phyloP scores from a whole-genome alignment of 2,113 vertebrate genomes.

The Nothocercus julius region DNA sequence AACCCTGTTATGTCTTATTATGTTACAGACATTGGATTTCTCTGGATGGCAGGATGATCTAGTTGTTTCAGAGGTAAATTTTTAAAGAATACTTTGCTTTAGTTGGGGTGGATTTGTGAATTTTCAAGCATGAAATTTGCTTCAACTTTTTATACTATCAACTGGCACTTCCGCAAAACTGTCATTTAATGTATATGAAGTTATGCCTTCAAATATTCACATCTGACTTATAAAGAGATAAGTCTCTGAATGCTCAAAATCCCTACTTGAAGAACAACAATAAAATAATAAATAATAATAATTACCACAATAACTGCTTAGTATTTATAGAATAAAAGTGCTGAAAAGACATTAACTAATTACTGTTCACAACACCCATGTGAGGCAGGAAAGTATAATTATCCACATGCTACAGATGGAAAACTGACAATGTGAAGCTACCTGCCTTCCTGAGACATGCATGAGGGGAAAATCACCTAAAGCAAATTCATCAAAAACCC shows the following conservation, averaged over 20 bases:
- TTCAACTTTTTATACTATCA: background rate
- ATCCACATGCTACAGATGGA: constrained; percentile 67
- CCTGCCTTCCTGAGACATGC: constrained; percentile 55
- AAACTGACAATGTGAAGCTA: constrained; percentile 56
- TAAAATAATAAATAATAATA: constrained; percentile 69
- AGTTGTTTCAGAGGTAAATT: background rate
- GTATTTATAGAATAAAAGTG: constrained; percentile 61
- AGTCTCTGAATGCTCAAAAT: background rate
- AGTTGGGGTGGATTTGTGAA: background rate
- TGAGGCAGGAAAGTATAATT: constrained; percentile 68
- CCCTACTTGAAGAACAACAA: constrained; percentile 44
- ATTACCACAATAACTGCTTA: constrained; percentile 57
- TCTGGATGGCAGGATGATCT: background rate
- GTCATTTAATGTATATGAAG: constrained; percentile 56
- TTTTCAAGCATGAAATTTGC: background rate
- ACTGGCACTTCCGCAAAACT: constrained; percentile 5
- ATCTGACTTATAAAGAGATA: background rate
- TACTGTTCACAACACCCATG: constrained; percentile 69
- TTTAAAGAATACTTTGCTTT: constrained; percentile 1
- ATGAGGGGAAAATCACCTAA: constrained; percentile 47
- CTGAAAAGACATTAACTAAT: constrained; percentile 73
- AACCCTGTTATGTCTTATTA: constrained; percentile 22
- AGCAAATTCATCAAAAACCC: constrained; percentile 38
- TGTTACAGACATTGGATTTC: constrained; percentile 14
- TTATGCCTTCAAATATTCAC: constrained; percentile 48